Evolutionary conservation across 2,797 vertebrate species (phyloP).

Genomic region (Acipenser transmontanus): DNA sequence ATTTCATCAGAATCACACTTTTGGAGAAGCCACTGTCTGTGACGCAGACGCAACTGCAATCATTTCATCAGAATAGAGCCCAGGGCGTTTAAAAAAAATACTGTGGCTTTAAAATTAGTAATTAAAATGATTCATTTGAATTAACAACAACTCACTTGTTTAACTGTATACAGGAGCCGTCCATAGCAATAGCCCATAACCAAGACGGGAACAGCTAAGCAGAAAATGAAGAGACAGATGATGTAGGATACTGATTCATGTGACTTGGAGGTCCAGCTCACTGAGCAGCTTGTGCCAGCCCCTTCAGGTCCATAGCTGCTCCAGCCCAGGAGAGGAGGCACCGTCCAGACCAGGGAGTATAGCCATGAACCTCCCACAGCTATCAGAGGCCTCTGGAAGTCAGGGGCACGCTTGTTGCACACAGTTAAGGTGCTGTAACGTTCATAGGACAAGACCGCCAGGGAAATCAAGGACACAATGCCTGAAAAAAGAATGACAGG

Average conservation of each 20-base stretch:
- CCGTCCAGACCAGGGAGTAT: constrained; percentile 80
- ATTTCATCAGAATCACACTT: no score
- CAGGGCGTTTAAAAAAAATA: no score
- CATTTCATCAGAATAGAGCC: no score
- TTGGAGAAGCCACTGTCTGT: no score
- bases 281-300: constrained; percentile 78
- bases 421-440: constrained; percentile 79
- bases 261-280: constrained; percentile 69
- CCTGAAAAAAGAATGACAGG: constrained; percentile 48
- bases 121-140: no score
- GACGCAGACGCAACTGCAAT: no score
- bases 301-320: constrained; percentile 77
- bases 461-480: constrained; percentile 78
- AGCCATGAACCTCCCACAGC: constrained; percentile 73
- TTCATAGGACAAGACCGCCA: constrained; percentile 80
- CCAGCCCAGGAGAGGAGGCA: constrained; percentile 81
- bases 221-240: constrained; percentile 83
- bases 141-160: constrained; percentile 58
- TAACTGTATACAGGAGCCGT: constrained; percentile 70
- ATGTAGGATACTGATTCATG: constrained; percentile 71
- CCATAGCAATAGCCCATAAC: constrained; percentile 81
- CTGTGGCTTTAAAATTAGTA: no score
- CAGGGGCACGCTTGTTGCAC: constrained; percentile 59
- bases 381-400: constrained; percentile 67
- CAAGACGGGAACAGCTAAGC: constrained; percentile 68